Conservation (phyloP, 2,113 vertebrate genomes). For the Pangasianodon hypophthalmus region DNA sequence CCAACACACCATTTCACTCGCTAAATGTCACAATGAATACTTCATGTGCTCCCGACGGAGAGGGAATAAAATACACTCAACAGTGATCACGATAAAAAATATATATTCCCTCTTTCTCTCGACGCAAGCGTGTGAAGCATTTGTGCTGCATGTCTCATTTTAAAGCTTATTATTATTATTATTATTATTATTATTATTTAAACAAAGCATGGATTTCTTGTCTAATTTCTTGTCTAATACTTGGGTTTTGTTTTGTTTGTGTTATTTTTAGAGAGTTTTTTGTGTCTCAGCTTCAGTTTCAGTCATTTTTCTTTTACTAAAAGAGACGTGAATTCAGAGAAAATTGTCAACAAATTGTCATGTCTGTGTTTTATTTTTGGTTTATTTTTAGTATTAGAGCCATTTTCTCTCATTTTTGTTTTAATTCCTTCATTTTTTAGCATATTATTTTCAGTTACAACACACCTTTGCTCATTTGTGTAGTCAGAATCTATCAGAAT, state of each 20-base stretch:
- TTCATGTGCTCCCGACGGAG: not conserved
- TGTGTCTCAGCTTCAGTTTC: not conserved
- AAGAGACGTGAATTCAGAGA: not conserved
- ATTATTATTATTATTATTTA: no score
- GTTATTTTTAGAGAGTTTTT: not conserved
- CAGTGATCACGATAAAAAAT: not conserved
- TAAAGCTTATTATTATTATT: no score
- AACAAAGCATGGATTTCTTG: no score
- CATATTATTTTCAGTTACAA: no score
- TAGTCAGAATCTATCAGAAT: not conserved
- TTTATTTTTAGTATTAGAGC: no score
- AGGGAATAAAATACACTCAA: not conserved
- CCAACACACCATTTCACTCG: not conserved
- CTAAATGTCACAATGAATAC: slow-evolving; percentile 21
- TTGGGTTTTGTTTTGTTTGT: not conserved
- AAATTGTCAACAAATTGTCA: not conserved
- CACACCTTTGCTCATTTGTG: not conserved
- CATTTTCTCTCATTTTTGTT: no score
- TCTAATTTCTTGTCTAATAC: not conserved
- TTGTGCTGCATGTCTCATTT: not conserved
- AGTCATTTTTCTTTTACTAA: not conserved
- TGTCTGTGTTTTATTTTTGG: not conserved
- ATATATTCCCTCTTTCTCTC: not conserved
- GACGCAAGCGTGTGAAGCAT: not conserved
- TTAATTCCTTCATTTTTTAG: no score